Percentiles rank a stretch among this genome's conserved stretches.
Evolutionary conservation across 2,888 invertebrate genomes (phyloP).

Genomic region (Rhabditophanes sp.): DNA sequence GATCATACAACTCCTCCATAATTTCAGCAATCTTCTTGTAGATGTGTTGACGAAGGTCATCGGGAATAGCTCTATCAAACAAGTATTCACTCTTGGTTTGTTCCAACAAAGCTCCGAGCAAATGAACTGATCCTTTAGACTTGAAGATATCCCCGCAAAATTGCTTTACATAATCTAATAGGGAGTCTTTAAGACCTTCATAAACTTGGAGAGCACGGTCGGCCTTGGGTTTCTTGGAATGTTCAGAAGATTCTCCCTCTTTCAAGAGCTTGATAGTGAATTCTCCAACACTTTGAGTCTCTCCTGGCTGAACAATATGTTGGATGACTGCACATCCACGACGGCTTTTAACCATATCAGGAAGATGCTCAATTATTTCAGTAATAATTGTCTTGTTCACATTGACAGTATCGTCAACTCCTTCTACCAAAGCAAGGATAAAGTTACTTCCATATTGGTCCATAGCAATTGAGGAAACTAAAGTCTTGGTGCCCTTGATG

Average conservation of each 20-base stretch:
- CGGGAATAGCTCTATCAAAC: too few relatives aligned
- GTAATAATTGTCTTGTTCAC: constrained; percentile 59
- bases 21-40: too few relatives aligned
- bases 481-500: constrained; percentile 71
- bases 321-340: too few relatives aligned
- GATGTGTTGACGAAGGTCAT: too few relatives aligned
- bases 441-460: constrained; percentile 72
- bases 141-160: too few relatives aligned
- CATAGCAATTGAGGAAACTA: constrained; percentile 61
- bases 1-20: too few relatives aligned
- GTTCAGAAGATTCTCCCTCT: constrained; percentile 8
- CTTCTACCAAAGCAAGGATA: constrained; percentile 66
- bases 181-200: constrained; percentile 17
- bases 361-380: constrained; percentile 3
- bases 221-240: constrained; percentile 11
- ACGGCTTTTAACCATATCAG: too few relatives aligned
- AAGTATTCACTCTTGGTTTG: too few relatives aligned
- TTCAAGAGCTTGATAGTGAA: constrained; percentile 4
- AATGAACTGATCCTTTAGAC: too few relatives aligned
- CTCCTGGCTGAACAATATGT: too few relatives aligned
- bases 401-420: constrained; percentile 77
- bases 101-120: too few relatives aligned
- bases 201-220: constrained; percentile 27
- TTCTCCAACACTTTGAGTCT: background rate
- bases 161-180: too few relatives aligned